Conservation (phyloP, 2,888 invertebrate genomes). For the Lasioglossum marginatum region DNA sequence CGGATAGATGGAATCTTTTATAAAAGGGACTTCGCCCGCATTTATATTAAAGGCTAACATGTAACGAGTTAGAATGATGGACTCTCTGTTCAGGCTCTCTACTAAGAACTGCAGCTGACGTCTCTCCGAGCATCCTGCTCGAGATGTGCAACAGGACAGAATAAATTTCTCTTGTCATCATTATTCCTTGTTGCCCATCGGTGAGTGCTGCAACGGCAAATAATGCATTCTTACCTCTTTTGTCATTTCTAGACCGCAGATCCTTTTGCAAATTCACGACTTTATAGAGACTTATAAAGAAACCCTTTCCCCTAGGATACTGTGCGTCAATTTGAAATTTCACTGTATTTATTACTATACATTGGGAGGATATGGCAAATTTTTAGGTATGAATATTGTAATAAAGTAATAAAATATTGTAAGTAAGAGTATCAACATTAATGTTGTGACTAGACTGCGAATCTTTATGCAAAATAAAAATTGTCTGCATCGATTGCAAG, state of each 20-base stretch:
- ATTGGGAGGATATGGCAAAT: no score
- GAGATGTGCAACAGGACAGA: neutral
- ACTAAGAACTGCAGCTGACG: conserved; percentile 2
- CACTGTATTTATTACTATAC: no score
- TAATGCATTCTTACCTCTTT: neutral
- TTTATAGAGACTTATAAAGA: neutral
- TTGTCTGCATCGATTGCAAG: no score
- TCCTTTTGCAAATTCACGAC: neutral
- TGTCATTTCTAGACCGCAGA: neutral
- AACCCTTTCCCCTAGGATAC: no score
- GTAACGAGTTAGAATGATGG: conserved; percentile 6
- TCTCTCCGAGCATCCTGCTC: neutral
- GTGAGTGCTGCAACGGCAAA: neutral
- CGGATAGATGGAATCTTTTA: conserved; percentile 42
- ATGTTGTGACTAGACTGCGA: no score
- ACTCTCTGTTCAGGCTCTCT: no score
- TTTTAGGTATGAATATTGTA: no score
- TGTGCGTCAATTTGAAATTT: no score
- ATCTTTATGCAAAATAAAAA: no score
- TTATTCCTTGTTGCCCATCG: neutral
- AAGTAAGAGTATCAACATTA: no score
- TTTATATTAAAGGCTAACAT: conserved; percentile 42
- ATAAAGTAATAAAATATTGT: no score
- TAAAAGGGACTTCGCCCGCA: conserved; percentile 13
- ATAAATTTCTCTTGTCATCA: conserved; percentile 17